These are phyloP conservation scores for Colletes latitarsis DNA, from an alignment of 1,140 invertebrate species.

Conservation along the genomic window DNA sequence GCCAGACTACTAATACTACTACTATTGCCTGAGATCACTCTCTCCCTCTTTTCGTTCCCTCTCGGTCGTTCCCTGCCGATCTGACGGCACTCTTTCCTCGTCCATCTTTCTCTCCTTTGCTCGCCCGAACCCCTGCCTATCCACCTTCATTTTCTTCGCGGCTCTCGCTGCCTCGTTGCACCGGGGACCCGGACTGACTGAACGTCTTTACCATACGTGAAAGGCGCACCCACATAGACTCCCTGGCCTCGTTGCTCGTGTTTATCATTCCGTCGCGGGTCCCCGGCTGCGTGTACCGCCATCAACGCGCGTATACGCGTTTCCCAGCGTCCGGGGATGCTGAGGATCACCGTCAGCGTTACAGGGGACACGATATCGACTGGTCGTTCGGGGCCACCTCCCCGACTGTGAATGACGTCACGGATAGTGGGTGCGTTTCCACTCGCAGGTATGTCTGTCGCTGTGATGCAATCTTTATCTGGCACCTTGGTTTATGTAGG, in stretches of 20 bases:
- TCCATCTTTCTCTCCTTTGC: slow-evolving; percentile 21
- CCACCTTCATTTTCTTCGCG: slow-evolving; percentile 61
- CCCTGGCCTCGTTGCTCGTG: slow-evolving; percentile 39
- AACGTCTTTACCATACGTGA: slow-evolving; percentile 60
- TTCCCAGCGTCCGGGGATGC: slow-evolving; percentile 3
- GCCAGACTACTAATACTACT: slow-evolving; percentile 59
- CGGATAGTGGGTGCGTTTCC: too few species aligned
- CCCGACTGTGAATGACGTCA: too few species aligned
- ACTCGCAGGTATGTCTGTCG: too few species aligned
- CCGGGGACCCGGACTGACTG: slow-evolving; percentile 29
- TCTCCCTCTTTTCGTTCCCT: slow-evolving; percentile 35
- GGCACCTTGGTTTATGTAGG: too few species aligned
- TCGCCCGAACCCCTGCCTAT: slow-evolving; percentile 48
- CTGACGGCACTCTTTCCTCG: slow-evolving; percentile 44
- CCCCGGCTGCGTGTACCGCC: slow-evolving; percentile 36
- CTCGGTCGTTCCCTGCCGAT: slow-evolving; percentile 30
- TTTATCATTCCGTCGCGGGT: slow-evolving; percentile 40
- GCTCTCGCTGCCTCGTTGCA: slow-evolving; percentile 40
- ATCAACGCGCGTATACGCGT: slow-evolving; percentile 28
- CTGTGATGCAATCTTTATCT: too few species aligned
- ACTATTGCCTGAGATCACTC: slow-evolving; percentile 54
- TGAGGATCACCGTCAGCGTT: background rate
- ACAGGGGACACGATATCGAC: too few species aligned
- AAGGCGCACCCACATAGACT: slow-evolving; percentile 65
- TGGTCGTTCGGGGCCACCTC: too few species aligned